A percentile compares a stretch with the other conserved stretches of the same genome.
Conservation (phyloP, 2,797 vertebrate species). For the Epinephelus malabaricus region DNA sequence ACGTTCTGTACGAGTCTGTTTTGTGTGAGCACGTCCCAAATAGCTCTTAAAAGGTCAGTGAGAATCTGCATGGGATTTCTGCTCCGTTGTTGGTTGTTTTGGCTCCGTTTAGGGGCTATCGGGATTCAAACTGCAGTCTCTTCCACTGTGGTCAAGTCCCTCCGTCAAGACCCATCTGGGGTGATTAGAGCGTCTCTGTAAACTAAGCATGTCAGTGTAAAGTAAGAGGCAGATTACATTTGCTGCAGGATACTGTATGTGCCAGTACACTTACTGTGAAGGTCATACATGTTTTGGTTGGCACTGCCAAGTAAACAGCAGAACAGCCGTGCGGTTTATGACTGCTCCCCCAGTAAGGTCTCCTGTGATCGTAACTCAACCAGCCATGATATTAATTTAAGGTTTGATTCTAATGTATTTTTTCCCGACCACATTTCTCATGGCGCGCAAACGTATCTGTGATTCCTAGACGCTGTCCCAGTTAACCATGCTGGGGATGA, state of each 20-base stretch:
- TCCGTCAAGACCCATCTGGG: constrained; percentile 56
- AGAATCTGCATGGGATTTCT: constrained; percentile 59
- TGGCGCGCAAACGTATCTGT: constrained; percentile 33
- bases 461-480: constrained; percentile 85
- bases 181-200: constrained; percentile 55
- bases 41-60: constrained; percentile 54
- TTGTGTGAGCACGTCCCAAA: constrained; percentile 35
- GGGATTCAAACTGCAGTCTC: constrained; percentile 58
- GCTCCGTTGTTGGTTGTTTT: constrained; percentile 62
- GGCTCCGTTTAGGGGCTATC: constrained; percentile 53
- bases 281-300: constrained; percentile 76
- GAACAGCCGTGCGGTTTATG: constrained; percentile 46
- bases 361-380: constrained; percentile 59
- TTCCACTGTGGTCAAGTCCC: constrained; percentile 58
- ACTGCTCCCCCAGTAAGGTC: constrained; percentile 60
- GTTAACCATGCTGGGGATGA: constrained; percentile 85
- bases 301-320: constrained; percentile 60
- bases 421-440: constrained; percentile 42
- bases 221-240: constrained; percentile 45
- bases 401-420: constrained; percentile 61
- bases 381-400: constrained; percentile 63
- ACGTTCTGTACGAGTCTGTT: constrained; percentile 33
- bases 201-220: constrained; percentile 60
- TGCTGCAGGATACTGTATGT: constrained; percentile 31
- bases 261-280: constrained; percentile 64